phyloP scores from a whole-genome alignment of 2,888 invertebrate species.

The Dynastes hyllus region DNA sequence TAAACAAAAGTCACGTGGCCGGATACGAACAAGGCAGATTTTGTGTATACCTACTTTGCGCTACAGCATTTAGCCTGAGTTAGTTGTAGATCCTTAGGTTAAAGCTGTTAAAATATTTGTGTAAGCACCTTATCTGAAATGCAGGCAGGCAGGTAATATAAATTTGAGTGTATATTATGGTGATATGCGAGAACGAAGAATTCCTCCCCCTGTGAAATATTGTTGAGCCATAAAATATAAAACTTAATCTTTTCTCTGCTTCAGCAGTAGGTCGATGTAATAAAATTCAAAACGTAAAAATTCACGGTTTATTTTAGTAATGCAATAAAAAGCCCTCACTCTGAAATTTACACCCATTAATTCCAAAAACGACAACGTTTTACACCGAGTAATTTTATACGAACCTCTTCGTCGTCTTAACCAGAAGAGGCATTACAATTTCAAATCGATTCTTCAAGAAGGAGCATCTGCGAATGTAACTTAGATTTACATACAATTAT shows the following conservation, averaged over 20 bases:
- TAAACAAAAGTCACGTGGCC: slow-evolving; percentile 30
- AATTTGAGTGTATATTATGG: slow-evolving; percentile 15
- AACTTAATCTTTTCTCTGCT: slow-evolving; percentile 33
- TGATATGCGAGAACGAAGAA: slow-evolving; percentile 5
- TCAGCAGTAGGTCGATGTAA: neutral
- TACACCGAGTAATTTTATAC: no score
- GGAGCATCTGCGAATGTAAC: neutral
- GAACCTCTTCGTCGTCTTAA: no score
- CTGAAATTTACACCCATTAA: no score
- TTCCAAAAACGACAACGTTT: no score
- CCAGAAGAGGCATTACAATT: no score
- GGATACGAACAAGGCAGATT: neutral
- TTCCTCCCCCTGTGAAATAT: slow-evolving; percentile 24
- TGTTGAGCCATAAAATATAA: slow-evolving; percentile 26
- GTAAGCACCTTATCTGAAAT: slow-evolving; percentile 36
- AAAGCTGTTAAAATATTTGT: slow-evolving; percentile 46
- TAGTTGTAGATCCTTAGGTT: neutral
- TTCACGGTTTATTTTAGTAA: neutral
- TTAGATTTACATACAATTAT: slow-evolving; percentile 8
- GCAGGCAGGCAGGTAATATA: slow-evolving; percentile 28
- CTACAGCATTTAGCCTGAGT: slow-evolving; percentile 8
- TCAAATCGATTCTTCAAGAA: neutral
- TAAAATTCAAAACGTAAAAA: neutral
- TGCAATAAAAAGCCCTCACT: no score
- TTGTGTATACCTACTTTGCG: slow-evolving; percentile 5